Evolutionary conservation across 2,888 invertebrate genomes (phyloP).

Genomic region (Agonopterix subpropinquella): DNA sequence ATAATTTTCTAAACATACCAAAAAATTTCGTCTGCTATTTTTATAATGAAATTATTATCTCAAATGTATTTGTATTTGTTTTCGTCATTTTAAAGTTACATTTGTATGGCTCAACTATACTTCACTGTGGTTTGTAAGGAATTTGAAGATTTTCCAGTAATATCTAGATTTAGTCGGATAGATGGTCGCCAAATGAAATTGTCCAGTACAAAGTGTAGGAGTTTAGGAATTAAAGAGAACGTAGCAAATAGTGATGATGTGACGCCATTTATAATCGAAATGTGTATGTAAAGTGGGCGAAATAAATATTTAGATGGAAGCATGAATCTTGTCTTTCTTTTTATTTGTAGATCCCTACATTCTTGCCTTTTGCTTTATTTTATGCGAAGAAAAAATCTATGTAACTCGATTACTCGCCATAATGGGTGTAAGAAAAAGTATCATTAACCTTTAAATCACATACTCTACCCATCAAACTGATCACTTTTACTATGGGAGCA

Average conservation of each 20-base stretch:
- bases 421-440: too few relatives aligned
- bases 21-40: constrained; percentile 55
- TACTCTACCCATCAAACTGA: too few relatives aligned
- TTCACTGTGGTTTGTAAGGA: constrained; percentile 9
- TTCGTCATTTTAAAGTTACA: constrained; percentile 14
- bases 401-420: too few relatives aligned
- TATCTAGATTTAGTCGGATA: constrained; percentile 18
- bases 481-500: too few relatives aligned
- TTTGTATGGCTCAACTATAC: constrained; percentile 5
- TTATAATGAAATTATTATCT: constrained; percentile 40
- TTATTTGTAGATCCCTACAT: background rate
- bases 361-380: too few relatives aligned
- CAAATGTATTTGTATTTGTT: constrained; percentile 31
- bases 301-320: constrained; percentile 65
- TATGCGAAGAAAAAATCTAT: too few relatives aligned
- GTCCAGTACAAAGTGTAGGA: constrained; percentile 65
- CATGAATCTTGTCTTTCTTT: constrained; percentile 17
- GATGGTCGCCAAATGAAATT: constrained; percentile 52
- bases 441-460: too few relatives aligned
- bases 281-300: constrained; percentile 45
- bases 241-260: constrained; percentile 31
- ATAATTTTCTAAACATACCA: constrained; percentile 46
- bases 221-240: constrained; percentile 27
- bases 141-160: background rate
- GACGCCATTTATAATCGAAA: constrained; percentile 43